A percentile compares a stretch with the other conserved stretches of the same genome.
Evolutionary conservation across 2,888 invertebrate species (phyloP).

Genomic region (Alcis repandata): DNA sequence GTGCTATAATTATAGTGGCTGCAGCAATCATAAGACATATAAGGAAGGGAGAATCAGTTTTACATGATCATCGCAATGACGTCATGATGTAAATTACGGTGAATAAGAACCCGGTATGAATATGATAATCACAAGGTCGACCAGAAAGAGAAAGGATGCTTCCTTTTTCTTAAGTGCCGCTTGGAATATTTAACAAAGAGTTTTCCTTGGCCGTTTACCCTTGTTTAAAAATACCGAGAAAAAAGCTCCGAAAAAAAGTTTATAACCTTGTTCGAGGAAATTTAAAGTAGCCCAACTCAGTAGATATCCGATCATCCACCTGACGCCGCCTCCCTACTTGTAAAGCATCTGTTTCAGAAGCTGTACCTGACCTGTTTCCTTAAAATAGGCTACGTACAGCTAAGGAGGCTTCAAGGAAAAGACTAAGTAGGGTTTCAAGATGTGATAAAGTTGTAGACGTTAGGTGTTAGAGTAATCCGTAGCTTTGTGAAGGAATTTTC

Average conservation of each 20-base stretch:
- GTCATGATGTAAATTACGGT: conserved; percentile 27
- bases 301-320: background rate
- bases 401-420: conserved; percentile 9
- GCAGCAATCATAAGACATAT: background rate
- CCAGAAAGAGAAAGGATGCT: conserved; percentile 34
- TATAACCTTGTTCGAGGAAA: background rate
- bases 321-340: background rate
- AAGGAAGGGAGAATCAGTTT: conserved; percentile 15
- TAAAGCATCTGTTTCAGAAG: conserved; percentile 7
- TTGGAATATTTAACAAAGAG: conserved; percentile 19
- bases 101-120: conserved; percentile 17
- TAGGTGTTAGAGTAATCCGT: conserved; percentile 1
- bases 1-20: too few relatives aligned
- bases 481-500: background rate
- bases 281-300: background rate
- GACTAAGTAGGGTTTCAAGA: background rate
- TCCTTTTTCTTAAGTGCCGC: conserved; percentile 26
- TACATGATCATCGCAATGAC: conserved; percentile 16
- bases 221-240: conserved; percentile 9
- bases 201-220: conserved; percentile 10
- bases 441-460: background rate
- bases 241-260: conserved; percentile 12
- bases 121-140: conserved; percentile 37
- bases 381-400: background rate
- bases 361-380: conserved; percentile 5